A percentile compares a stretch with the other conserved stretches of the same genome.
Conservation (phyloP, 2,113 vertebrate species). For the Dicrurus megarhynchus region DNA sequence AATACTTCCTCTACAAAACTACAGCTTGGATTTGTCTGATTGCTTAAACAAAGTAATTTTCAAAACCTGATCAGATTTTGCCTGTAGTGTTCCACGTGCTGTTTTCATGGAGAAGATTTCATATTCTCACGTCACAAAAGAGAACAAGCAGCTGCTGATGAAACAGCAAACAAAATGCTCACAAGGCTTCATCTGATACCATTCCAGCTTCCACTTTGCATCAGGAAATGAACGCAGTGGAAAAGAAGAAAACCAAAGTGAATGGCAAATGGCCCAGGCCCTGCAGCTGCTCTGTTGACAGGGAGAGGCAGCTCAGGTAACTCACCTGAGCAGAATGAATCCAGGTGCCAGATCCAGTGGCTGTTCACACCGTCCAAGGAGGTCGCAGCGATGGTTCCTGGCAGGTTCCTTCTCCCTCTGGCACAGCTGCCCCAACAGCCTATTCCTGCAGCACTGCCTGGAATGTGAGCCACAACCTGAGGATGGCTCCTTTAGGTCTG, state of each 20-base stretch:
- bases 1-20: neutral
- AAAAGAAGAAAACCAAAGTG: neutral
- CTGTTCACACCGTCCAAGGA: neutral
- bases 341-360: neutral
- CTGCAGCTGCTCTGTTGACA: neutral
- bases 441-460: neutral
- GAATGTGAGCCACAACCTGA: neutral
- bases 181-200: neutral
- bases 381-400: rapidly evolving
- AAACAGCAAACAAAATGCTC: neutral
- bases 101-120: neutral
- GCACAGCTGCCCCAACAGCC: neutral
- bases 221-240: neutral
- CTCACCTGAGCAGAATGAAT: neutral
- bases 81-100: neutral
- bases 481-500: rapidly evolving
- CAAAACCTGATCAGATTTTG: neutral
- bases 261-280: neutral
- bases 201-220: neutral
- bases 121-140: neutral
- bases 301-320: neutral
- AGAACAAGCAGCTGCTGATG: neutral
- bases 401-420: neutral
- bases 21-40: neutral
- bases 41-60: neutral